Evolutionary conservation across 1,140 invertebrate genomes (phyloP), one percentile per base, ranked within the genome.

Genomic region (Diploscapter pachys): DNA sequence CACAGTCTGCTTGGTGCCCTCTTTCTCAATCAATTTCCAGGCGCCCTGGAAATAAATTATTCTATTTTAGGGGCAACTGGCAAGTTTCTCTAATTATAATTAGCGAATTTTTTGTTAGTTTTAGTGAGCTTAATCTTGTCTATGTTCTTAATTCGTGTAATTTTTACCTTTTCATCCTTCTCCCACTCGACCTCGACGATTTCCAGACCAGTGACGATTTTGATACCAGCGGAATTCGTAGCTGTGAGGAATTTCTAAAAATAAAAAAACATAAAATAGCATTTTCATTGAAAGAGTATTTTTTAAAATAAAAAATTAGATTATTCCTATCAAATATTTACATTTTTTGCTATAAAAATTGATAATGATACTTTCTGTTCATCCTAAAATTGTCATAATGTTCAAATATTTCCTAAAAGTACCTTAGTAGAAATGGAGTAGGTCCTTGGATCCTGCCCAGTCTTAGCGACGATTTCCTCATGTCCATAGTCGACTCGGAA

Each of bases 401-500:
- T 31, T 31, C 31, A 31, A 31, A 31, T 31, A 31, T 31, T 31
- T 31, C 31, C 31, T 31, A 31, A 31, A 31, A 31, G 79, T 87
- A 91, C 90, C 87, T 92, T 96, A 81, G 93, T 96, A 70, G 95
- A 89, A 67, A 94, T 95, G 75, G 91, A 93, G 87, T 94, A 99
- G 80, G 93, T 91, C 54, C 96, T 89, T 4, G 96, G 96, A 88
- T 99, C 96, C 57, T 91, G 89, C 5, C 95, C 95, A 88, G 91
- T 93, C 85, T 93, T 93, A n/a, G 95, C 88, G 83, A 91, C 91
- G 2, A 96, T 94, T 88, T 99, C 96, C 85, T 98, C 96, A 83
- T 99, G 96, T 0, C 96, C 96, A 85, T 99, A 99, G 86, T 99
- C 96, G 3, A 98, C 91, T 80, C 95, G 92, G 88, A 98, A 97